Evolutionary conservation across 2,113 vertebrate species (phyloP), one percentile per base, ranked within the genome.

Genomic region (Passer domesticus): DNA sequence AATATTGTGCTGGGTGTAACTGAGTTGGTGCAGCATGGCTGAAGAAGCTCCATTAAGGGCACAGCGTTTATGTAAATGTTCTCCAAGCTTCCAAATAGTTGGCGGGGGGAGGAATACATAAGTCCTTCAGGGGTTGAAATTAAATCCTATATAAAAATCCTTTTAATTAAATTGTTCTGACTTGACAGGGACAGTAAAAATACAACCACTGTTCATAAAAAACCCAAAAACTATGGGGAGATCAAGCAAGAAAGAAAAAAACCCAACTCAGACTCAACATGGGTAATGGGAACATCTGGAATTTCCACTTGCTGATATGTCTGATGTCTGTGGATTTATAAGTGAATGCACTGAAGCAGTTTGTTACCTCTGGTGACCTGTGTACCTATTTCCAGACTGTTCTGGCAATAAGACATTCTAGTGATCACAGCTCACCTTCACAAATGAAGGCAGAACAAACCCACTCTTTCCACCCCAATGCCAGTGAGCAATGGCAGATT

Each of bases 211-310:
- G 23, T 52, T 66, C 35, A 37, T 58, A 41, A 44, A 70, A 35
- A 22, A 3, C 0, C 6, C 7, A 1, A 10, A 15, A 39, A 41
- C 31, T 27, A 35, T 7, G 15, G 10, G 10, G 6, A 62, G 9
- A 64, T 3, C 1, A 33, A 70, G 4, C 3, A 37, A 41, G 20
- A 27, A 27, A 41, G 2, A 3, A 14, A 41, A 3, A 19, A 50
- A 10, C 1, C 2, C 11, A 33, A 46, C 19, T 6, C 14, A 63
- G 55, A 28, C 18, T 24, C 23, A 68, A 7, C 4, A 8, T 23
- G 10, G 10, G 23, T 87, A 82, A 23, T 35, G 21, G 25, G 9
- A 47, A 9, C 19, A 55, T 21, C 46, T 3, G 2, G 6, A 58
- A 76, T 21, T 79, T 90, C 31, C 5, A 21, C 12, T 68, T 22